Percentiles rank a stretch among this genome's conserved stretches.
These are phyloP conservation scores for Bombus sibiricus DNA, from an alignment of 1,140 invertebrate genomes.

Conservation along the genomic window DNA sequence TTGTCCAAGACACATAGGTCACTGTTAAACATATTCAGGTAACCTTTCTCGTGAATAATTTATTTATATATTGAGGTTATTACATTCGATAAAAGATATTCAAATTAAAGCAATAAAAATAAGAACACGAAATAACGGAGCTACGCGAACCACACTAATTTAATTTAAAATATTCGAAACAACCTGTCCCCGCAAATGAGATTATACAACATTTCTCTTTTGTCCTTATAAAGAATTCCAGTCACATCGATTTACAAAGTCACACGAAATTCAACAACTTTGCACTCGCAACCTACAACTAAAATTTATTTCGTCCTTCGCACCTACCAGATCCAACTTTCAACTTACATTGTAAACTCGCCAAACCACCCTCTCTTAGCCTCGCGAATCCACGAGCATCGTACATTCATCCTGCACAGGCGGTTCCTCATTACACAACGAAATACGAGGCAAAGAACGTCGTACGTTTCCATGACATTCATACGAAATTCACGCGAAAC, in stretches of 20 bases:
- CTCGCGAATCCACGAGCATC: neutral
- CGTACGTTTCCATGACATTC: neutral
- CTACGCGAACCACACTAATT: neutral
- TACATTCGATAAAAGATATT: neutral
- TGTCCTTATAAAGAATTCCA: neutral
- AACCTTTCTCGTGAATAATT: neutral
- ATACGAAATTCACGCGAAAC: neutral
- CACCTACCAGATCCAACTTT: neutral
- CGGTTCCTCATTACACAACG: neutral
- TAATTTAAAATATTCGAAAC: neutral
- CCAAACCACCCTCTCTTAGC: neutral
- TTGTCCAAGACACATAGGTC: neutral
- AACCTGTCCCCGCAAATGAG: neutral
- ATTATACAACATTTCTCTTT: neutral
- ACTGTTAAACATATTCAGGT: neutral
- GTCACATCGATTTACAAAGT: neutral
- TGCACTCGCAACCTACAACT: neutral
- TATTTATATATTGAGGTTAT: neutral
- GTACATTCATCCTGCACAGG: neutral
- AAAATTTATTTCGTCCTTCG: neutral
- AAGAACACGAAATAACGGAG: neutral
- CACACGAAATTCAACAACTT: neutral
- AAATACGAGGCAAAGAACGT: neutral
- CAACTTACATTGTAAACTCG: neutral
- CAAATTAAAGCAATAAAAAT: neutral